These are phyloP conservation scores for Thripadectes ignobilis DNA, from an alignment of 2,797 vertebrate genomes.

Conservation along the genomic window DNA sequence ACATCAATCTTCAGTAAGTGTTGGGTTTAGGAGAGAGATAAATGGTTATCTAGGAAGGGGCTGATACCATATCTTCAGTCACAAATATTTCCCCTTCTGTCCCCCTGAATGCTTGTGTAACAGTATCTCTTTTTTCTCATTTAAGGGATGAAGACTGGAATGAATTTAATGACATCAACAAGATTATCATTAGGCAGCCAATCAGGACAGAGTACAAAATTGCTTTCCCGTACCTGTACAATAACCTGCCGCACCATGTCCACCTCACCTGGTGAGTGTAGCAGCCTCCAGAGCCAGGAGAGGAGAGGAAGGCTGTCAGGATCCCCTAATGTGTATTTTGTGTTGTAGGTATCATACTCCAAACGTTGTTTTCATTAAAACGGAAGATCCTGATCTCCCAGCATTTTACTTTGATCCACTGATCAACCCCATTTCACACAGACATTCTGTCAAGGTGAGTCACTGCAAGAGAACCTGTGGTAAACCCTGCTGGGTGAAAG, in stretches of 20 bases:
- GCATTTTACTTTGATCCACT: conserved; percentile 99
- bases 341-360: conserved; percentile 93
- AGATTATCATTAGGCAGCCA: conserved; percentile 98
- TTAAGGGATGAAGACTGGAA: conserved; percentile 99
- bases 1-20: conserved; percentile 97
- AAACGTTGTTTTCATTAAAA: conserved; percentile 99
- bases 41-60: background rate
- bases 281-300: background rate
- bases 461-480: background rate
- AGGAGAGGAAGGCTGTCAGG: background rate
- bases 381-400: conserved; percentile 97
- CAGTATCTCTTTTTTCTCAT: background rate
- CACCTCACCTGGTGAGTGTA: conserved; percentile 93
- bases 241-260: conserved; percentile 97
- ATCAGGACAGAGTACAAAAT: conserved; percentile 99
- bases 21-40: background rate
- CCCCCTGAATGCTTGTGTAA: background rate
- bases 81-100: background rate
- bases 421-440: conserved; percentile 98
- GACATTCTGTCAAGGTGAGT: conserved; percentile 95
- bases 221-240: conserved; percentile 97
- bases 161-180: conserved; percentile 99
- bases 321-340: background rate
- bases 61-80: fast-evolving
- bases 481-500: fast-evolving